A percentile compares a stretch with the other conserved stretches of the same genome.
Conservation (phyloP, 1,140 invertebrate genomes). For the Aricia agestis region DNA sequence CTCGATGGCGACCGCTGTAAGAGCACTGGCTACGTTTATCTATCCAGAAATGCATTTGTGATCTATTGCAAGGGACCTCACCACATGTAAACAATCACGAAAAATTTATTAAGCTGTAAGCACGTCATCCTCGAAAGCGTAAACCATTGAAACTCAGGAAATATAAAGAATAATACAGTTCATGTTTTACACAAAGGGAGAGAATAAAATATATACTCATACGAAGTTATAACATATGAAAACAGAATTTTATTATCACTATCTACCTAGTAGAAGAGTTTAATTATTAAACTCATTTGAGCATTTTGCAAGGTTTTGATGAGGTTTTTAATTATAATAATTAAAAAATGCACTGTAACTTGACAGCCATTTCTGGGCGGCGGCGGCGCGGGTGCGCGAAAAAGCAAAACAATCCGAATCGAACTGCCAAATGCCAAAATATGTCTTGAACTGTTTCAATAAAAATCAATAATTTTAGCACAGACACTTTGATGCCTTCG, state of each 20-base stretch:
- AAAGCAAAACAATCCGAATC: slow-evolving; percentile 45
- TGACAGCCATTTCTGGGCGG: slow-evolving; percentile 54
- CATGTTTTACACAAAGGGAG: not conserved
- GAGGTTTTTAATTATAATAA: not conserved
- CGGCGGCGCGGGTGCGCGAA: slow-evolving; percentile 33
- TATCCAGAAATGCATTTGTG: slow-evolving; percentile 84
- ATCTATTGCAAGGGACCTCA: not conserved
- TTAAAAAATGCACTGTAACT: slow-evolving; percentile 17
- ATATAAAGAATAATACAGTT: not conserved
- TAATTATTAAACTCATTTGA: not conserved
- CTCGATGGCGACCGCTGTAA: slow-evolving; percentile 78
- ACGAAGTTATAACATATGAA: not conserved
- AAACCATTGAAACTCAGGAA: not conserved
- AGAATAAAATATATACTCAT: not conserved
- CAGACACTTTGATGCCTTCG: not conserved
- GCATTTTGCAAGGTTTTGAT: not conserved
- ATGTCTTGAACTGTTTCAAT: slow-evolving; percentile 9
- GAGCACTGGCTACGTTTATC: slow-evolving; percentile 83
- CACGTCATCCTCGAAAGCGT: not conserved
- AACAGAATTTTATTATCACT: not conserved
- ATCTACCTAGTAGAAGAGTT: not conserved
- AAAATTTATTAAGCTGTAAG: not conserved
- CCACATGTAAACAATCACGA: not conserved
- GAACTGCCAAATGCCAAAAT: slow-evolving; percentile 35
- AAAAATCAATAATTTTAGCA: slow-evolving; percentile 24